Evolutionary conservation across 2,797 vertebrate species (phyloP).

Genomic region (Microcaecilia unicolor): DNA sequence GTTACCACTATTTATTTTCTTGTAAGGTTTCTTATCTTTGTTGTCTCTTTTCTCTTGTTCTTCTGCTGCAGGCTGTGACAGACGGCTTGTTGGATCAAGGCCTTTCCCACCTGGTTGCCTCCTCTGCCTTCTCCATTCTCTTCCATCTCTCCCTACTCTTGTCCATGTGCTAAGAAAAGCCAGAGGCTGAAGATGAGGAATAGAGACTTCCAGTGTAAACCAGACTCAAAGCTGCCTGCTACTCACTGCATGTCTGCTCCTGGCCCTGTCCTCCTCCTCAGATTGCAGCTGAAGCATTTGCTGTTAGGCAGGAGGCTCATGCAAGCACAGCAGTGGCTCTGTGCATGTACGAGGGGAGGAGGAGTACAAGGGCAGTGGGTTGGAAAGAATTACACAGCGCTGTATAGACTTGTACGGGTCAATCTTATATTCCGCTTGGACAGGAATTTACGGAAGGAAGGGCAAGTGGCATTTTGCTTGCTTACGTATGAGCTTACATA

Average conservation of each 20-base stretch:
- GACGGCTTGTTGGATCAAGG: conserved; percentile 45
- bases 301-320: neutral
- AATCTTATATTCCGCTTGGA: neutral
- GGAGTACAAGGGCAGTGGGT: neutral
- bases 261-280: neutral
- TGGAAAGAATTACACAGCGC: neutral
- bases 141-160: conserved; percentile 29
- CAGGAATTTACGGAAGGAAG: too few relatives aligned
- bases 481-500: too few relatives aligned
- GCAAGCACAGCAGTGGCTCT: neutral
- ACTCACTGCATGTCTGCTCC: neutral
- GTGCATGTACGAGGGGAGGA: neutral
- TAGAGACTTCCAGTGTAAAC: neutral
- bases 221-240: neutral
- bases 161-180: conserved; percentile 1
- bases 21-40: too few relatives aligned
- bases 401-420: neutral
- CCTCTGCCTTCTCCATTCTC: conserved; percentile 38
- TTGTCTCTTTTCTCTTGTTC: conserved; percentile 24
- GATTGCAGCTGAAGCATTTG: neutral
- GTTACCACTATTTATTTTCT: too few relatives aligned
- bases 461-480: neutral
- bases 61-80: conserved; percentile 73
- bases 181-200: conserved; percentile 7
- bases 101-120: conserved; percentile 40